Base-by-base conservation (phyloP, 2,888 invertebrate genomes). In the Tetramorium bicarinatum region DNA sequence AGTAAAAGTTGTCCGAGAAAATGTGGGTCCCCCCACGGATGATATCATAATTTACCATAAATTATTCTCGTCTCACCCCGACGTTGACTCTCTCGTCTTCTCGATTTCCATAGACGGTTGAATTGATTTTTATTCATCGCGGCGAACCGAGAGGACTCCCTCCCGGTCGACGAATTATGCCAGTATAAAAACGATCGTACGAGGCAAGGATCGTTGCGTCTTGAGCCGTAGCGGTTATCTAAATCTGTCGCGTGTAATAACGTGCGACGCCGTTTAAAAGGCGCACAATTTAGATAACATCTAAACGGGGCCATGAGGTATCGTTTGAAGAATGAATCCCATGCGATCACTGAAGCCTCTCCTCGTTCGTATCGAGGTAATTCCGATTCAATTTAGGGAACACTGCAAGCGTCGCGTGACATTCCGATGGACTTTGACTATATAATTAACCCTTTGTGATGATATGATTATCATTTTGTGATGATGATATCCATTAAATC, bases 241-340 rank as follows among this genome's bases (percentile, higher is more conserved):
- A 75, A 79, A 84, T 82, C 74, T 69, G 83, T 87, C 80, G 87
- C 69, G 44, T 64, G 80, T 84, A 88, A 87, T 87, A 87, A 88
- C 69, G 80, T 41, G 62, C 66, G 83, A 79, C 80, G 77, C 62
- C 75, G 80, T 77, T 82, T 76, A 66, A 83, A 82, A 69, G 82
- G 25, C 56, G 77, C 47, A 62, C 69, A 69, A 64, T 84, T 87
- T 76, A 82, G 87, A 87, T 83, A 72, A 34, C 44, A 84, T 85
- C 82, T 82, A 79, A 85, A 85, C 81, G 64, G 9, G 49, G 52
- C 47, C 47, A 44, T 25, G 38, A 41, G 66, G 18, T 71, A 62
- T 66, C 69, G 66, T 69, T 61, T 76, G 54, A 59, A 47, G 79
- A 69, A 71, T 72, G 62, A 69, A 44, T 81, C 21, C 49, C 49